A percentile compares a stretch with the other conserved stretches of the same genome.
phyloP scores from a whole-genome alignment of 2,888 invertebrate genomes.

The Pseudolycoriella hygida region DNA sequence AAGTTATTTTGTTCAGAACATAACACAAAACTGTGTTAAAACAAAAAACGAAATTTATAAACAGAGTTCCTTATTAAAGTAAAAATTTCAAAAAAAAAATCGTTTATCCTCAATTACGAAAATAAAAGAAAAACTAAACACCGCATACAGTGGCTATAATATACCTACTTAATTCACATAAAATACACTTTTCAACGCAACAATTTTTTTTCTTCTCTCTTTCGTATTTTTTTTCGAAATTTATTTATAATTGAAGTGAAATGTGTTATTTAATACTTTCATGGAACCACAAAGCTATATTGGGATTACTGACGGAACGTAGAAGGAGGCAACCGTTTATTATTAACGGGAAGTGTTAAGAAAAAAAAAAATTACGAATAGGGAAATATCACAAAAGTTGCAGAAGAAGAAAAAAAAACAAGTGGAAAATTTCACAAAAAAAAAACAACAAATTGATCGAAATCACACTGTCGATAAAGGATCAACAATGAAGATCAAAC shows the following conservation, averaged over 20 bases:
- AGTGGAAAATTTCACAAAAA: too few species aligned
- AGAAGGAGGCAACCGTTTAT: neutral
- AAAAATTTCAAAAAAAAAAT: neutral
- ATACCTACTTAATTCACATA: too few species aligned
- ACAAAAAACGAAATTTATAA: neutral
- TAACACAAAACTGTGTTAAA: neutral
- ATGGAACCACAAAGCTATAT: constrained; percentile 3
- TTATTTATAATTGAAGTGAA: constrained; percentile 2
- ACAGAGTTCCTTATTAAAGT: neutral
- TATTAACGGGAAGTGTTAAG: too few species aligned
- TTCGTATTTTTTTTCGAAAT: neutral
- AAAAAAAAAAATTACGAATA: too few species aligned
- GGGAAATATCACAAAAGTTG: too few species aligned
- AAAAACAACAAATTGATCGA: too few species aligned
- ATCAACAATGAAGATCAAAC: too few species aligned
- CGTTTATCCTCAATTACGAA: neutral
- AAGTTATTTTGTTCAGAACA: too few species aligned
- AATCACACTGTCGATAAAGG: too few species aligned
- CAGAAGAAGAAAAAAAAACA: too few species aligned
- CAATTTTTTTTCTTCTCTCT: neutral
- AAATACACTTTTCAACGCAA: too few species aligned
- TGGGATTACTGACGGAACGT: constrained; percentile 4
- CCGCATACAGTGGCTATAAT: too few species aligned
- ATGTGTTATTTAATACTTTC: constrained; percentile 4
- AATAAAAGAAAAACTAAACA: constrained; percentile 3